A percentile compares a stretch with the other conserved stretches of the same genome.
phyloP scores from a whole-genome alignment of 2,113 vertebrate genomes.

The Anseranas semipalmata region DNA sequence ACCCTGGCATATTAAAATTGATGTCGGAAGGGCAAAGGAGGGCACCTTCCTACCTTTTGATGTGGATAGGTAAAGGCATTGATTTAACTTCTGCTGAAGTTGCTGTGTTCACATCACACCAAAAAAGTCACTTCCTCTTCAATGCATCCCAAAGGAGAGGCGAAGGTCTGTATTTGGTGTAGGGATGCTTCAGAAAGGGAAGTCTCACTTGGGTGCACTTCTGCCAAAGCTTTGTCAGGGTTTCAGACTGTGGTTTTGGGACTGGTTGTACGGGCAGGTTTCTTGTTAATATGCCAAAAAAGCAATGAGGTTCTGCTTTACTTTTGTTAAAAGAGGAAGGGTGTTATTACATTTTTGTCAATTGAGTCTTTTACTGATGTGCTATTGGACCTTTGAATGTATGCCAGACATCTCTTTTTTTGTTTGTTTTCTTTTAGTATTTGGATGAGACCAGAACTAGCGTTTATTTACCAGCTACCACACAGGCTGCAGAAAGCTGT shows the following conservation, averaged over 20 bases:
- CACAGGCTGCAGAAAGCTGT: neutral
- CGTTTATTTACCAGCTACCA: neutral
- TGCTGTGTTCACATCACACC: neutral
- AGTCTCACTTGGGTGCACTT: accelerated
- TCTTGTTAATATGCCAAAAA: neutral
- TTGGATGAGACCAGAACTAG: neutral
- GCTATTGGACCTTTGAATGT: neutral
- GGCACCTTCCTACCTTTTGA: neutral
- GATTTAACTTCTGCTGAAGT: neutral
- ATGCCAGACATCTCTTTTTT: neutral
- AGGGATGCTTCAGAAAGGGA: neutral
- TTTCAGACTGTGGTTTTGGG: neutral
- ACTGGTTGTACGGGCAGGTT: neutral
- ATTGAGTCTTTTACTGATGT: neutral
- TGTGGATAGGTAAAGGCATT: neutral
- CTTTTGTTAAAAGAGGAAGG: neutral
- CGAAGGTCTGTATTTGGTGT: neutral
- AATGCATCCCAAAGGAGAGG: neutral
- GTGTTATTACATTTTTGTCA: neutral
- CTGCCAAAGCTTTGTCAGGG: neutral
- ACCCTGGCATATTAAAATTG: neutral
- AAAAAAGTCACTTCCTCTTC: neutral
- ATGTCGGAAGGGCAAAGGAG: neutral
- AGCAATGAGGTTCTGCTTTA: neutral
- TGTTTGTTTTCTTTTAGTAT: neutral